Conservation (phyloP, 2,888 invertebrate species). For the Cerastoderma edule region DNA sequence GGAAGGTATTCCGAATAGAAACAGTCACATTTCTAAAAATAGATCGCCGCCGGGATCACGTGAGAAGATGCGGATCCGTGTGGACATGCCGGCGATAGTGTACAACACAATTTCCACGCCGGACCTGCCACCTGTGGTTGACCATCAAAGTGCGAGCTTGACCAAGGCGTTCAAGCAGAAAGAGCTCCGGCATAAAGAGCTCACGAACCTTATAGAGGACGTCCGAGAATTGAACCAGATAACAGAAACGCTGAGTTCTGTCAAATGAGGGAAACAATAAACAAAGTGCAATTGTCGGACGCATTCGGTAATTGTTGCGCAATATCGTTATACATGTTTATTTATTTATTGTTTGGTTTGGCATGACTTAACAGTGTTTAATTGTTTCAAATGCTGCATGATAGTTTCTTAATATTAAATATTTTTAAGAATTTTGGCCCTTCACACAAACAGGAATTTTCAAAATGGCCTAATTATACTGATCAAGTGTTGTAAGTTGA, state of each 20-base stretch:
- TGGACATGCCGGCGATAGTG: constrained; percentile 76
- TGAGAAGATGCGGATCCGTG: constrained; percentile 65
- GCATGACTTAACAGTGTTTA: too few relatives aligned
- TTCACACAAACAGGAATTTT: too few relatives aligned
- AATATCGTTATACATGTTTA: too few relatives aligned
- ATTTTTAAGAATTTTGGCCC: too few relatives aligned
- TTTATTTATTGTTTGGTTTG: too few relatives aligned
- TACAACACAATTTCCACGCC: constrained; percentile 66
- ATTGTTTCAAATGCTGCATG: too few relatives aligned
- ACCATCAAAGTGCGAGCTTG: constrained; percentile 37
- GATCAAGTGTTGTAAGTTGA: too few relatives aligned
- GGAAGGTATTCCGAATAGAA: constrained; percentile 10
- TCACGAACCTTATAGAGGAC: constrained; percentile 75
- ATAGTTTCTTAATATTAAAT: too few relatives aligned
- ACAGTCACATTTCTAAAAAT: constrained; percentile 21
- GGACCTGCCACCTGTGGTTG: constrained; percentile 23
- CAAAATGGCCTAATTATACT: too few relatives aligned
- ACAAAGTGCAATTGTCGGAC: too few relatives aligned
- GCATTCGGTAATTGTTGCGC: too few relatives aligned
- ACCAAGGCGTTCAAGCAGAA: constrained; percentile 73
- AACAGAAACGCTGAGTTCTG: constrained; percentile 55
- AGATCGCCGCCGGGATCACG: constrained; percentile 29
- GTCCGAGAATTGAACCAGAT: constrained; percentile 73
- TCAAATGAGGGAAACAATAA: too few relatives aligned
- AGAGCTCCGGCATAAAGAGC: constrained; percentile 71